phyloP scores from a whole-genome alignment of 2,113 vertebrate species.

The Myrmecophaga tridactyla region DNA sequence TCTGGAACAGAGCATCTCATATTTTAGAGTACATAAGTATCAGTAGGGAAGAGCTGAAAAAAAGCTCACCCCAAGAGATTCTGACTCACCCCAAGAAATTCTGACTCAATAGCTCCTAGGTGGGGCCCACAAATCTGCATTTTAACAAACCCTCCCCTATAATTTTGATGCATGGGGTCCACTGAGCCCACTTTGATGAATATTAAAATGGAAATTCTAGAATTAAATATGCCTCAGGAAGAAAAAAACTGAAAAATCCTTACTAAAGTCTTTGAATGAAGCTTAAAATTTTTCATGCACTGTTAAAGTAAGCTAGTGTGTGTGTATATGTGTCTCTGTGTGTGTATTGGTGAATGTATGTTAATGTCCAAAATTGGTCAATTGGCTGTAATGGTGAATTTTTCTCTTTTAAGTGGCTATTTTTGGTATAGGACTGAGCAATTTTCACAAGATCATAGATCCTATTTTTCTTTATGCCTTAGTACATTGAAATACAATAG shows the following conservation, averaged over 20 bases:
- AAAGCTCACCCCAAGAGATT: too few species aligned
- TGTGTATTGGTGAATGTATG: neutral
- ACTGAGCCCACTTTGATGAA: neutral
- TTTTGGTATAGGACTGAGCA: neutral
- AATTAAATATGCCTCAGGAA: neutral
- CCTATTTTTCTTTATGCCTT: neutral
- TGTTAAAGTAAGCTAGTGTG: neutral
- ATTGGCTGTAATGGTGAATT: neutral
- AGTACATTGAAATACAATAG: neutral
- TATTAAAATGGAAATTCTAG: neutral
- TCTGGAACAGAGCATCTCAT: constrained; percentile 24
- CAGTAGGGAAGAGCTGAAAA: constrained; percentile 17
- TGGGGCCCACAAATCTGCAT: neutral
- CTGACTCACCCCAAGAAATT: neutral
- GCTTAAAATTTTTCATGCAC: neutral
- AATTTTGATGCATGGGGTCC: neutral
- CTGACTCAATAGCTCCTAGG: neutral
- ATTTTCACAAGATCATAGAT: neutral
- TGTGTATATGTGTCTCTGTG: neutral
- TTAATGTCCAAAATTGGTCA: neutral
- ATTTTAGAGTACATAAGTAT: neutral
- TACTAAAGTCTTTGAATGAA: neutral
- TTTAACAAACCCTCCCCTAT: neutral
- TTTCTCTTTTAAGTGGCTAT: neutral
- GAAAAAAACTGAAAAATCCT: neutral